Evolutionary conservation across 2,797 vertebrate genomes (phyloP).

Genomic region (Peromyscus attwateri): DNA sequence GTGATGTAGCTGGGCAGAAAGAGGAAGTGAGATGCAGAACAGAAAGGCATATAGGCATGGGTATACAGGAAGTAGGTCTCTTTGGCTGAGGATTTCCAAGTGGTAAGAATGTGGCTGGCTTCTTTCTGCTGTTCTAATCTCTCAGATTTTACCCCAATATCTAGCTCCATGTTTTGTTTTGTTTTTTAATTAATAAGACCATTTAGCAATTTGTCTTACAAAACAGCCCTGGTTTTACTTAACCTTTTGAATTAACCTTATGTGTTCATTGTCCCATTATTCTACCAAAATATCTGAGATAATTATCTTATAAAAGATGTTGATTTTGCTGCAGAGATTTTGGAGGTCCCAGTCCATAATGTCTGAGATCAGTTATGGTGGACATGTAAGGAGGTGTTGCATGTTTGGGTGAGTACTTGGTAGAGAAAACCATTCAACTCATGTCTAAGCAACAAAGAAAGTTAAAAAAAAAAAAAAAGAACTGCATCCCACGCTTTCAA

Average conservation of each 20-base stretch:
- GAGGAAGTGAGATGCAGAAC: too few species aligned
- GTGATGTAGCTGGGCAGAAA: too few species aligned
- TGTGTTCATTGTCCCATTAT: background rate
- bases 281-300: background rate
- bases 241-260: background rate
- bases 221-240: background rate
- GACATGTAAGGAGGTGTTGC: too few species aligned
- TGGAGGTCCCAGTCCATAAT: background rate
- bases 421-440: background rate
- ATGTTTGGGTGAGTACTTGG: rapidly evolving
- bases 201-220: too few species aligned
- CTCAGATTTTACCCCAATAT: too few species aligned
- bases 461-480: background rate
- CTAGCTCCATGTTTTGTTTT: too few species aligned
- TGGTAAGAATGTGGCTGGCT: too few species aligned
- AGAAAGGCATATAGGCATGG: too few species aligned
- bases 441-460: background rate
- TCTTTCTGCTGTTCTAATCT: too few species aligned
- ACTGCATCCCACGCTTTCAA: background rate
- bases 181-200: too few species aligned
- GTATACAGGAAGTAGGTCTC: too few species aligned
- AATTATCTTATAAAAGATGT: background rate
- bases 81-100: too few species aligned
- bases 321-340: background rate
- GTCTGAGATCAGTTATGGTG: background rate